phyloP scores from a whole-genome alignment of 1,140 invertebrate genomes.

The Amphibalanus amphitrite region DNA sequence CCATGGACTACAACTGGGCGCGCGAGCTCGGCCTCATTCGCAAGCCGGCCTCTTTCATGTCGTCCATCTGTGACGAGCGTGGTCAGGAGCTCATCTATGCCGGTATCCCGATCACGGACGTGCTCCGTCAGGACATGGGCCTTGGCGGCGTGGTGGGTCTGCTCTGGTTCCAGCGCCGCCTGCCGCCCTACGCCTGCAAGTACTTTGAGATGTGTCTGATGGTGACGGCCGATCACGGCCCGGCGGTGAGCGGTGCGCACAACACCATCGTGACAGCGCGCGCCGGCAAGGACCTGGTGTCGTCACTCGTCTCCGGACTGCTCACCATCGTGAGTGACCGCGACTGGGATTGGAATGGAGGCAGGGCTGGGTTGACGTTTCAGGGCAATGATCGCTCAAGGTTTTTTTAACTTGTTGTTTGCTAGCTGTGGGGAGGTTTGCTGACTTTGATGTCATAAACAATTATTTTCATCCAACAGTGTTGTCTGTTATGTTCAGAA shows the following conservation, averaged over 20 bases:
- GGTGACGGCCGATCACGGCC: conserved; percentile 98
- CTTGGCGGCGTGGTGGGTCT: conserved; percentile 94
- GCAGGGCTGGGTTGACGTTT: no score
- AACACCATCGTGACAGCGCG: conserved; percentile 98
- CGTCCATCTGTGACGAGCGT: conserved; percentile 96
- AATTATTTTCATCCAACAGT: no score
- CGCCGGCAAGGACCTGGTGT: conserved; percentile 97
- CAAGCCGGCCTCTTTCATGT: conserved; percentile 99
- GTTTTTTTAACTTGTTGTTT: no score
- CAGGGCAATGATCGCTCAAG: no score
- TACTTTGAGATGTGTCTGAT: conserved; percentile 99
- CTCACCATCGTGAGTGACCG: conserved; percentile 76
- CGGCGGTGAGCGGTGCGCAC: conserved; percentile 95
- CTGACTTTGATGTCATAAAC: no score
- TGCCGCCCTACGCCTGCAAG: conserved; percentile 85
- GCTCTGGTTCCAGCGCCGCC: conserved; percentile 93
- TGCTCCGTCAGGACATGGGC: conserved; percentile 55
- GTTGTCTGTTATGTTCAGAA: no score
- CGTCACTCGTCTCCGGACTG: conserved; percentile 84
- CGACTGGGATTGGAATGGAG: no score
- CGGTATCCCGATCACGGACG: conserved; percentile 94
- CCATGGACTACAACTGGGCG: conserved; percentile 99
- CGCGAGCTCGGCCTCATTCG: conserved; percentile 92
- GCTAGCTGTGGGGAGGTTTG: no score
- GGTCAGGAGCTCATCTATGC: conserved; percentile 96